Conservation (phyloP, 2,113 vertebrate genomes). For the Candoia aspera region DNA sequence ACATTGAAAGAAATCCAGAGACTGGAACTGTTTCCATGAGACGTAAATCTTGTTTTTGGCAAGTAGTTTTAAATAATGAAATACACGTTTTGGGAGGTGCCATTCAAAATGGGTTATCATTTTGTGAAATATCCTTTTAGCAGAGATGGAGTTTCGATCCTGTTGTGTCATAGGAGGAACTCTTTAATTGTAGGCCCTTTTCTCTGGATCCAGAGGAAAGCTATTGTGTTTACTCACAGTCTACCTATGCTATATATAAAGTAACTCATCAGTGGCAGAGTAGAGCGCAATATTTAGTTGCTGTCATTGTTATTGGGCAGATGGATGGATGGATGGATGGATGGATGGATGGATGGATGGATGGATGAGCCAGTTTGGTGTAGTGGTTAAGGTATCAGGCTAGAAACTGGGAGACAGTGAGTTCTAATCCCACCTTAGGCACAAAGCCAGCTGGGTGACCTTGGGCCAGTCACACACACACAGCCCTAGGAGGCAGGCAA, state of each 20-base stretch:
- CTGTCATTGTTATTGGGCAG: too few species aligned
- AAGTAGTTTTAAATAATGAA: conserved; percentile 32
- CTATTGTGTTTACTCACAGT: background rate
- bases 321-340: too few species aligned
- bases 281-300: background rate
- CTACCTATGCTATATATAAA: background rate
- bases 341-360: too few species aligned
- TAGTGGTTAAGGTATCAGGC: too few species aligned
- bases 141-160: conserved; percentile 11
- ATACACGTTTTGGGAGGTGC: background rate
- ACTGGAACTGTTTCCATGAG: conserved; percentile 53
- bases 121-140: background rate
- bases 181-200: conserved; percentile 25
- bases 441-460: too few species aligned
- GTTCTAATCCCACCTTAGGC: too few species aligned
- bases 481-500: too few species aligned
- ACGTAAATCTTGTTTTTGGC: conserved; percentile 21
- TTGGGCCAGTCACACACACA: too few species aligned
- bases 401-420: too few species aligned
- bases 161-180: conserved; percentile 19
- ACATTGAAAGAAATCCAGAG: conserved; percentile 47
- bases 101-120: conserved; percentile 27
- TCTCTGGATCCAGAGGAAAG: conserved; percentile 5
- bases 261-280: background rate
- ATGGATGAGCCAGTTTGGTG: too few species aligned